phyloP scores from a whole-genome alignment of 2,888 invertebrate species.

The Therioaphis trifolii region DNA sequence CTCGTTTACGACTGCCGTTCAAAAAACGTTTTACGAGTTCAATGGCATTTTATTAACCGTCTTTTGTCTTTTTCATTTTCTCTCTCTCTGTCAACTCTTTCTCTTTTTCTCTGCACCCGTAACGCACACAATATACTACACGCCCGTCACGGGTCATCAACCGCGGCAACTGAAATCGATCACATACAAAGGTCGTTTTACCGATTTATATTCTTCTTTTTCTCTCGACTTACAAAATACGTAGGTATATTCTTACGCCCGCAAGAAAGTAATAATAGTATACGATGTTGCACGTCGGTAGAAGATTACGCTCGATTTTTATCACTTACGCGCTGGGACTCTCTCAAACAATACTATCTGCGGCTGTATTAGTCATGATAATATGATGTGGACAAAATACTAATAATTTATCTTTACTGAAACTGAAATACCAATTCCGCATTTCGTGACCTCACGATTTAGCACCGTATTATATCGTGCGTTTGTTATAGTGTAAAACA shows the following conservation, averaged over 20 bases:
- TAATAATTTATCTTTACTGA: background rate
- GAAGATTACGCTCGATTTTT: background rate
- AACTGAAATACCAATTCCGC: background rate
- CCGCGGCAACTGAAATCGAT: conserved; percentile 10
- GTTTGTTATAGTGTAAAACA: background rate
- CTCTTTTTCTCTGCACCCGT: background rate
- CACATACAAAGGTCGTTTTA: background rate
- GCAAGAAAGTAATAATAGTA: too few species aligned
- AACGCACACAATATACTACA: background rate
- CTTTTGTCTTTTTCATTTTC: background rate
- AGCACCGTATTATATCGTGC: background rate
- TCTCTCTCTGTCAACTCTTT: background rate
- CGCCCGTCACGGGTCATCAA: conserved; percentile 42
- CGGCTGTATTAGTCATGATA: too few species aligned
- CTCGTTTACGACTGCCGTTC: conserved; percentile 47
- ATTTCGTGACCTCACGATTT: background rate
- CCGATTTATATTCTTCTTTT: background rate
- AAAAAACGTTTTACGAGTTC: conserved; percentile 40
- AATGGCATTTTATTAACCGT: conserved; percentile 30
- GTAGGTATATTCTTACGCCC: too few species aligned
- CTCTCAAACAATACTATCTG: too few species aligned
- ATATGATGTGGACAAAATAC: too few species aligned
- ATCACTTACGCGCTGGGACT: too few species aligned
- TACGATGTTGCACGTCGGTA: background rate
- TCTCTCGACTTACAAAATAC: background rate